Evolutionary conservation across 2,888 invertebrate genomes (phyloP).

Genomic region (Saturnia pavonia): DNA sequence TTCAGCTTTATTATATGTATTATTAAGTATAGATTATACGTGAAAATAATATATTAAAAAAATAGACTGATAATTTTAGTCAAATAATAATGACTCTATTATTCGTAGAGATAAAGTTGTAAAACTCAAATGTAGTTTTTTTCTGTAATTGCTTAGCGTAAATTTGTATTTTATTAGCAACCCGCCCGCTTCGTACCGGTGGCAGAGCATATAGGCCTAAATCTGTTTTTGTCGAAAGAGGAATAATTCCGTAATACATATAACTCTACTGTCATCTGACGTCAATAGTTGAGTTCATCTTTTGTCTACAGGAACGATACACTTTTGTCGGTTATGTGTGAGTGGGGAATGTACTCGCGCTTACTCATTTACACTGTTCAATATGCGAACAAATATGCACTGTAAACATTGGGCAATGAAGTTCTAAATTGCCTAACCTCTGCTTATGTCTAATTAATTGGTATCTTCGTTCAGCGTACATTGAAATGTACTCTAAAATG

Average conservation of each 20-base stretch:
- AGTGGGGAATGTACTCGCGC: not conserved
- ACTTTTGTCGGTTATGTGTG: not conserved
- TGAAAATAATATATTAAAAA: no score
- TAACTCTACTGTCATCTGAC: not conserved
- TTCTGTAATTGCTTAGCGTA: no score
- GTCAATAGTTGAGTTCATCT: not conserved
- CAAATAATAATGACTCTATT: no score
- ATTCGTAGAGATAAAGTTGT: no score
- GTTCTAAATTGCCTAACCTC: not conserved
- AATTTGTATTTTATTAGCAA: no score
- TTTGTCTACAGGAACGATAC: not conserved
- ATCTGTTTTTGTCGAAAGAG: no score
- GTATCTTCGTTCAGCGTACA: not conserved
- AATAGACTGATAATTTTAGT: no score
- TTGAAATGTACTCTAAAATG: not conserved
- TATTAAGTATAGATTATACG: no score
- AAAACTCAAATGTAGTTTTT: no score
- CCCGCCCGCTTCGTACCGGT: no score
- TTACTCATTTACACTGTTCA: not conserved
- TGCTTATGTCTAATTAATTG: not conserved
- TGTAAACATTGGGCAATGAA: not conserved
- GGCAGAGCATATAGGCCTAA: no score
- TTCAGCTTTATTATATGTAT: no score
- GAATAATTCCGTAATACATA: not conserved
- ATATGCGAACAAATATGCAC: not conserved